These are phyloP conservation scores for Marmota flaviventris DNA, from an alignment of 2,113 vertebrate species.

Conservation along the genomic window DNA sequence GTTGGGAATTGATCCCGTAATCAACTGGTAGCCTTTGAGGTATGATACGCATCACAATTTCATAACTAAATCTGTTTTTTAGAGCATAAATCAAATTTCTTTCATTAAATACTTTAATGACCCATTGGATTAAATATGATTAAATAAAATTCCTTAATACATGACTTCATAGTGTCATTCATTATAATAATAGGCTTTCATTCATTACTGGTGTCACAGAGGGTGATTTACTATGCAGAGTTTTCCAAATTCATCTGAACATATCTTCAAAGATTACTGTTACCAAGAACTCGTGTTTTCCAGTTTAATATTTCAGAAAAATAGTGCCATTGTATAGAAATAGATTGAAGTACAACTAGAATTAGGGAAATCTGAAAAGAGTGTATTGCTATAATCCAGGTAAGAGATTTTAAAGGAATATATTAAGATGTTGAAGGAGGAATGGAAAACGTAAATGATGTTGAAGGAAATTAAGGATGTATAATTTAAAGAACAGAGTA, in stretches of 20 bases:
- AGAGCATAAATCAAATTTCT: not conserved
- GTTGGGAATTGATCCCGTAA: not conserved
- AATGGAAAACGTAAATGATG: not conserved
- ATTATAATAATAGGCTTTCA: not conserved
- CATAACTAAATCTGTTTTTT: conserved; percentile 14
- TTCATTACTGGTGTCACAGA: not conserved
- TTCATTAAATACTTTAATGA: not conserved
- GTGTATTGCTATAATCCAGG: not conserved
- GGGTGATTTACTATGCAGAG: not conserved
- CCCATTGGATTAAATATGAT: not conserved
- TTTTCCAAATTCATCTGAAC: not conserved
- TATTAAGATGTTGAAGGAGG: not conserved
- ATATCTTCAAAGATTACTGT: not conserved
- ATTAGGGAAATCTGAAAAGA: not conserved
- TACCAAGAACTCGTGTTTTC: not conserved
- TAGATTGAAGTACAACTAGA: not conserved
- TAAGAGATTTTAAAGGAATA: not conserved
- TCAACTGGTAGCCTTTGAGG: not conserved
- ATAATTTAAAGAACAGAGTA: not conserved
- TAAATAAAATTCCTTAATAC: not conserved
- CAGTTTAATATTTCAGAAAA: not conserved
- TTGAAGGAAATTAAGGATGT: not conserved
- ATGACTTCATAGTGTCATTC: not conserved
- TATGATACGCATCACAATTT: not conserved
- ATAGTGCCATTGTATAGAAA: not conserved